Evolutionary conservation across 2,113 vertebrate species (phyloP).

Genomic region (Nannobrachium achirus): DNA sequence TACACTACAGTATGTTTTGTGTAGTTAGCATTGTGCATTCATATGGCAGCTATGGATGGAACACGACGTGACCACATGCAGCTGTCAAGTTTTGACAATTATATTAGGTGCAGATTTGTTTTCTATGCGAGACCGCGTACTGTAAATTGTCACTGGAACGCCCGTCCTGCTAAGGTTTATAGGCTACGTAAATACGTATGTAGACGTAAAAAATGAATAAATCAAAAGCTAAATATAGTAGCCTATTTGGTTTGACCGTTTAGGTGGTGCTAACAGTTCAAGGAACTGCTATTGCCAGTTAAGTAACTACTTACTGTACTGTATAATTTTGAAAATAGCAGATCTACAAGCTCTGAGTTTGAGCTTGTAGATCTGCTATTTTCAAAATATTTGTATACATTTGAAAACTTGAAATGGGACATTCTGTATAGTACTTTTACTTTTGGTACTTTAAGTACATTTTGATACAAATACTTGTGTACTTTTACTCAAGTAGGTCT

Average conservation of each 20-base stretch:
- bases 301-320: too few species aligned
- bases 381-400: too few species aligned
- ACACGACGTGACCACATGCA: constrained; percentile 49
- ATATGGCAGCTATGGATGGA: constrained; percentile 51
- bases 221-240: constrained; percentile 67
- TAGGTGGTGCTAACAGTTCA: constrained; percentile 43
- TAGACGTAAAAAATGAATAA: constrained; percentile 43
- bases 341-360: too few species aligned
- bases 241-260: constrained; percentile 34
- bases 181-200: constrained; percentile 46
- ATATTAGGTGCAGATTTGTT: constrained; percentile 41
- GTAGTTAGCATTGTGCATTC: constrained; percentile 29
- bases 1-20: constrained; percentile 12
- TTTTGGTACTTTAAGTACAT: too few species aligned
- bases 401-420: too few species aligned
- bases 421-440: too few species aligned
- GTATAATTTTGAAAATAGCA: too few species aligned
- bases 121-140: constrained; percentile 32
- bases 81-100: constrained; percentile 54
- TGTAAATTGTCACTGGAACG: constrained; percentile 48
- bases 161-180: constrained; percentile 49
- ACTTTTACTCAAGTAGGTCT: too few species aligned
- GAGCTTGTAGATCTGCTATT: too few species aligned
- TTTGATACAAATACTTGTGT: too few species aligned
- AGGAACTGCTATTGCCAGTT: too few species aligned